Percentiles rank a stretch among this genome's conserved stretches.
Conservation (phyloP, 2,888 invertebrate genomes). For the Caenorhabditis sp. region DNA sequence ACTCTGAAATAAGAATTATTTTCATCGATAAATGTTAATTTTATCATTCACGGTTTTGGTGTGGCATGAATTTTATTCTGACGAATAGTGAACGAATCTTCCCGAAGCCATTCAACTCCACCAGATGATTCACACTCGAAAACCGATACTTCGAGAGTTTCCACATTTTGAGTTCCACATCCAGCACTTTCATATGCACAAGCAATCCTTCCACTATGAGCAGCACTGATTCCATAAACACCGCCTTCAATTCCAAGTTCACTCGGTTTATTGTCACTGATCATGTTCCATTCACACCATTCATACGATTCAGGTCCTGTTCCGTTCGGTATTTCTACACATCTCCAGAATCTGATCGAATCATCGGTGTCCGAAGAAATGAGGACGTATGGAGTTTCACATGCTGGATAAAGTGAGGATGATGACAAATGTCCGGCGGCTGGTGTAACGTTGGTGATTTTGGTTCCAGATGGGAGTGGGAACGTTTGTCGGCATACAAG, state of each 20-base stretch:
- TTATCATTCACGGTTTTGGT: conserved; percentile 2
- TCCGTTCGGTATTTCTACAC: conserved; percentile 40
- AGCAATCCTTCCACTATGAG: conserved; percentile 95
- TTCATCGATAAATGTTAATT: background rate
- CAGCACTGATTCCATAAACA: conserved; percentile 81
- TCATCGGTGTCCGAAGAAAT: conserved; percentile 92
- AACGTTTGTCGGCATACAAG: conserved; percentile 59
- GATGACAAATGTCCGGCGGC: conserved; percentile 96
- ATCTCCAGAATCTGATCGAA: conserved; percentile 77
- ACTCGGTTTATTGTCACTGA: conserved; percentile 58
- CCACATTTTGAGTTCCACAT: background rate
- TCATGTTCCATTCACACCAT: conserved; percentile 69
- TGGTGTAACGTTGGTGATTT: conserved; percentile 78
- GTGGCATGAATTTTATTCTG: conserved; percentile 18
- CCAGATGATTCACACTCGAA: conserved; percentile 99
- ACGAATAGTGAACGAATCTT: conserved; percentile 60
- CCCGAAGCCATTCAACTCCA: conserved; percentile 69
- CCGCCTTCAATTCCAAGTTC: conserved; percentile 67
- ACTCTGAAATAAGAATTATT: conserved; percentile 5
- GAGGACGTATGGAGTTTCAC: conserved; percentile 93
- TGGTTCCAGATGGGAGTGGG: conserved; percentile 44
- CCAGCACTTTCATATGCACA: conserved; percentile 84
- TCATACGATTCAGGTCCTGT: conserved; percentile 20
- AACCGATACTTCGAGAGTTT: conserved; percentile 80
- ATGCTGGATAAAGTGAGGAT: conserved; percentile 97